A percentile compares a stretch with the other conserved stretches of the same genome.
Evolutionary conservation across 2,888 invertebrate genomes (phyloP).

Genomic region (Gnatocerus cornutus): DNA sequence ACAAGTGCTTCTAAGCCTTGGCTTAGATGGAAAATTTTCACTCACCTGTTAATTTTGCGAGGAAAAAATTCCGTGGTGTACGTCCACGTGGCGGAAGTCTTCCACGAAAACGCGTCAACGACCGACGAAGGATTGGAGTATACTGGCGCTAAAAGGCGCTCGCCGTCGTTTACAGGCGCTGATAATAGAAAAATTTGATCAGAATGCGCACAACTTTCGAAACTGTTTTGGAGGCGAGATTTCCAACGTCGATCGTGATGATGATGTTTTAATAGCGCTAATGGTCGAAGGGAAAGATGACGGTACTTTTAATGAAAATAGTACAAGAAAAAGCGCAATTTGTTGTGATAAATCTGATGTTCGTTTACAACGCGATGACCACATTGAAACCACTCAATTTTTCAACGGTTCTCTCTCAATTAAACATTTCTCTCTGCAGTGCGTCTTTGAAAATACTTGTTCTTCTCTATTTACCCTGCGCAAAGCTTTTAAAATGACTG

Average conservation of each 20-base stretch:
- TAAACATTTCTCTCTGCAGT: no score
- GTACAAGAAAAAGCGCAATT: no score
- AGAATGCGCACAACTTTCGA: conserved; percentile 43
- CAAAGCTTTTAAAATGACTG: neutral
- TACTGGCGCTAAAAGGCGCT: conserved; percentile 50
- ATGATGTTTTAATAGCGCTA: no score
- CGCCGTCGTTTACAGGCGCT: conserved; percentile 45
- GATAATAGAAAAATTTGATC: conserved; percentile 36
- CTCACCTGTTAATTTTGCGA: conserved; percentile 20
- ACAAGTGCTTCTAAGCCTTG: neutral
- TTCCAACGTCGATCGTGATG: neutral
- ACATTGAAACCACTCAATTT: no score
- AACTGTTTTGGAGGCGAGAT: conserved; percentile 2
- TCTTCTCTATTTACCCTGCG: neutral
- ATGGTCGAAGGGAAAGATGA: no score
- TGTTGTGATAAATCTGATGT: no score
- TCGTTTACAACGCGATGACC: no score
- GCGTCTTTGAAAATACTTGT: neutral
- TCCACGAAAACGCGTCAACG: conserved; percentile 44
- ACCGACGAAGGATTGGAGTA: conserved; percentile 44
- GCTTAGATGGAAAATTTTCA: neutral
- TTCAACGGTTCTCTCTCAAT: no score
- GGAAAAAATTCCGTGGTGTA: neutral
- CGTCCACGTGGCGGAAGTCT: conserved; percentile 38
- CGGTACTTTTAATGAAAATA: no score